Evolutionary conservation across 2,113 vertebrate genomes (phyloP), one percentile per base, ranked within the genome.

Genomic region (Gymnorhina tibicen): DNA sequence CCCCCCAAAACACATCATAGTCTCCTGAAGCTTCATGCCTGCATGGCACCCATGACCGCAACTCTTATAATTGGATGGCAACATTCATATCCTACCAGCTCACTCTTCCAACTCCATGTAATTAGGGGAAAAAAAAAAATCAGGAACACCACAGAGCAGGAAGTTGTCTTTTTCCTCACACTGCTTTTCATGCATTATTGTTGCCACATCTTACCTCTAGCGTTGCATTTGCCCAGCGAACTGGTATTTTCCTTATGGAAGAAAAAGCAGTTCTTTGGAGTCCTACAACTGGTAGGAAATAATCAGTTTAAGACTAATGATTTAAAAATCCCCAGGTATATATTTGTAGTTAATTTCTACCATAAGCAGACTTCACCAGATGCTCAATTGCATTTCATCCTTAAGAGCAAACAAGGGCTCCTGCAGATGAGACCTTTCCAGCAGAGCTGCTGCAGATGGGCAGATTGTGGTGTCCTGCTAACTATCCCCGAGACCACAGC

Each of bases 381-480:
- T 93, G 92, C 90, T 94, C 76, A 78, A 78, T 35, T 93, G 79
- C 88, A 64, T 92, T 90, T 81, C 81, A 81, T 74, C 60, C 85
- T 80, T 70, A 70, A 89, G 47, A 94, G 91, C 76, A 95, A 91
- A 97, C 72, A 86, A 94, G 73, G 68, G 64, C 85, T 94, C 83
- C 95, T 78, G 73, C 88, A 87, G 85, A 93, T 77, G 26, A 94
- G 86, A 56, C 73, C 56, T 75, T 88, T 84, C 88, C 92, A 94
- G 76, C 83, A 84, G 92, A 86, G 56, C 56, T 88, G 85, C 20
- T 85, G 68, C 89, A 87, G 87, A 95, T 90, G 82, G 79, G 87
- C 90, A 86, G 64, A 74, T 44, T 0, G 1, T 13, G 4, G 79
- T 67, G 79, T 79, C 91, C 81, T 83, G 55, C 67, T 86, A 89